Base-by-base conservation (phyloP, 2,797 vertebrate genomes). In the Characodon lateralis region DNA sequence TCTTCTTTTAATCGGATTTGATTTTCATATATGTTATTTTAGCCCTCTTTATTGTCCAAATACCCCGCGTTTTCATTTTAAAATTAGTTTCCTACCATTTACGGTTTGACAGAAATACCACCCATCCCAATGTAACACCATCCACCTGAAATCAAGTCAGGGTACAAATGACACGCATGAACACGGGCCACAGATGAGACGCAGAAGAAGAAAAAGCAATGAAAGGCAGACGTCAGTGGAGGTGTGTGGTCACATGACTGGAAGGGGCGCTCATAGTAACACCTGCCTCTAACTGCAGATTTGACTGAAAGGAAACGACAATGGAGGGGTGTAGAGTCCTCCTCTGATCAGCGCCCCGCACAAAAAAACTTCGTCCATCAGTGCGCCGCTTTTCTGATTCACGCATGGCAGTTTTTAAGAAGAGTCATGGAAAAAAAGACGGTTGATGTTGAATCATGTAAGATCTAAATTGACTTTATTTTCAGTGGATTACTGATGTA, bases 171-270 rank as follows among this genome's bases (percentile, higher is more conserved):
- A 24, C 2, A 22, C 18, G 8, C 1, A n/a, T 5, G 53, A 53
- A 55, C 88, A 81, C 76, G 71, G 88, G 87, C 85, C 50, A 59
- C 41, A 68, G 43, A 63, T 51, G 65, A 73, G 65, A 39, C 77
- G 18, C 39, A 12, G 46, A 83, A 82, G 12, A 39, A 61, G 13
- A n/a, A 86, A 73, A 50, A 46, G 55, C 50, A 73, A 43, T 84
- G 86, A 89, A 92, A 68, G 0, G 56, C 53, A 3, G 78, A 74
- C 78, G 75, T 83, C 80, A 61, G 72, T 65, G 43, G 58, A 86
- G 78, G 71, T 84, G 58, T 28, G 75, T 71, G 43, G 48, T 50
- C 24, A 35, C 78, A 70, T 35, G 50, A 75, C 79, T 10, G 76
- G 8, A 59, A 46, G 65, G 69, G 50, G 58, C 7, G 53, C 69